Evolutionary conservation across 2,888 invertebrate species (phyloP), one percentile per base, ranked within the genome.

Genomic region (Orchesellides sinensis): DNA sequence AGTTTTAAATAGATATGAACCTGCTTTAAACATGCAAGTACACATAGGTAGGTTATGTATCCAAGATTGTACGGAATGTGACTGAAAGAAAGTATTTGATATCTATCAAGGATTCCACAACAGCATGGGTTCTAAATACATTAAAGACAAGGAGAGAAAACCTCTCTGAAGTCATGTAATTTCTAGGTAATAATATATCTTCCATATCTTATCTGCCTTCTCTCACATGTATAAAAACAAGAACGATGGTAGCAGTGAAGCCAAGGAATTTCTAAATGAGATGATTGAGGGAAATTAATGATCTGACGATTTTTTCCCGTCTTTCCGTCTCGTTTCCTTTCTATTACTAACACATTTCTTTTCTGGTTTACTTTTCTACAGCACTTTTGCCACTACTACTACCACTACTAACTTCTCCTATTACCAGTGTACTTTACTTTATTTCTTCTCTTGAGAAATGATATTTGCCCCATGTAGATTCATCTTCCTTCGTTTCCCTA

Each of bases 281-380:
- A 83, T 79, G 83, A 83, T 73, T 78, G 74, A 79, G 70, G 68
- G 74, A 74, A 83, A 79, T 79, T 66, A 83, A 83, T 79, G 79
- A 73, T 68, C 81, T 80, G 80, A 72, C 72, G 80, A 81, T 81
- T 81, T 81, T 73, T 68, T 35, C 56, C 45, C 73, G 61, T 73
- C 73, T 81, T 81, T 81, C 59, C 68, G 80, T 68, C 59, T 68
- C 66, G 73, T 66, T 79, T 77, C 75, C 66, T 59, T 77, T 77
- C 75, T 70, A 75, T 82, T 63, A 61, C 68, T 63, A 75, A 63
- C 70, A 52, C 75, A 83, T 75, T 70, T 65, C 29, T 59, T 21
- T 78, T 45, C n/a, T n/a, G n/a, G n/a, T n/a, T n/a, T n/a, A n/a
- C n/a, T n/a, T n/a, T n/a, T n/a, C n/a, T n/a, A n/a, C n/a, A n/a